Evolutionary conservation across 1,140 invertebrate species (phyloP).

Genomic region (Drosophila truncata): DNA sequence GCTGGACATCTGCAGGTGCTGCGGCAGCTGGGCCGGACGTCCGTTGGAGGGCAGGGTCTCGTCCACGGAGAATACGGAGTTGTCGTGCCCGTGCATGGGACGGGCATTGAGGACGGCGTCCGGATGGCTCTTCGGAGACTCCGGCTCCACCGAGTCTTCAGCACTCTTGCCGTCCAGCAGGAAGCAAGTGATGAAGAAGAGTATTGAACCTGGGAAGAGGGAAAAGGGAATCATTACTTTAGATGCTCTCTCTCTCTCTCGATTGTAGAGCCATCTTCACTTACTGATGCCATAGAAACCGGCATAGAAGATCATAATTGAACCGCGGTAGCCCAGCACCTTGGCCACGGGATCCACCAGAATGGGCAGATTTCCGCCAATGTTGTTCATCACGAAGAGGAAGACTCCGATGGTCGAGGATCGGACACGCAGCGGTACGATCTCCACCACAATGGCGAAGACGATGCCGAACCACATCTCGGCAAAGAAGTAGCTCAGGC

Average conservation of each 20-base stretch:
- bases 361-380: conserved; percentile 96
- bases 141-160: conserved; percentile 17
- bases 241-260: too few relatives aligned
- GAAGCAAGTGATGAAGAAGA: conserved; percentile 82
- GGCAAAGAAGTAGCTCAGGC: conserved; percentile 94
- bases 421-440: conserved; percentile 92
- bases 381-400: conserved; percentile 96
- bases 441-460: conserved; percentile 95
- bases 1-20: conserved; percentile 75
- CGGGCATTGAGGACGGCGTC: conserved; percentile 64
- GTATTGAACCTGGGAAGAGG: conserved; percentile 62
- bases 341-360: conserved; percentile 93
- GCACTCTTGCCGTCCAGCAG: conserved; percentile 72
- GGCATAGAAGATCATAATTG: conserved; percentile 94
- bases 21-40: conserved; percentile 70
- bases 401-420: conserved; percentile 94
- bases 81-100: conserved; percentile 80
- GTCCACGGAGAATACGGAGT: conserved; percentile 78
- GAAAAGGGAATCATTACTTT: not conserved
- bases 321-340: conserved; percentile 92
- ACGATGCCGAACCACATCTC: conserved; percentile 98
- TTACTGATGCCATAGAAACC: conserved; percentile 92
- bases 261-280: conserved; percentile 12
- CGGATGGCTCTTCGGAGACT: conserved; percentile 54
- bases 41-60: conserved; percentile 73